These are phyloP conservation scores for Arizona elegans DNA, from an alignment of 2,113 vertebrate species.

Conservation along the genomic window DNA sequence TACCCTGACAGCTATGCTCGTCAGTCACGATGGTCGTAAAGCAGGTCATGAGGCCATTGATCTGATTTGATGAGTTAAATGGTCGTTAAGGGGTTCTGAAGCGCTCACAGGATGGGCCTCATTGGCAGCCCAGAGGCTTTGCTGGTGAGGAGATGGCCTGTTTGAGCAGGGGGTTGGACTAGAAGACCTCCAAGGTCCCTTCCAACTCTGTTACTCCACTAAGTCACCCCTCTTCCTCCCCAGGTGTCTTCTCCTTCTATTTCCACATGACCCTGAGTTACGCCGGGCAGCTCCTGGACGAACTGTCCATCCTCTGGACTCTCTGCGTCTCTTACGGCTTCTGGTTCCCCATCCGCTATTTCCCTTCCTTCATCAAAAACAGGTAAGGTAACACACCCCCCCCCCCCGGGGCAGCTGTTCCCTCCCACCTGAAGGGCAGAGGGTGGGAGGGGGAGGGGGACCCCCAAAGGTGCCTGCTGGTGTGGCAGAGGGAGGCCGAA, in stretches of 20 bases:
- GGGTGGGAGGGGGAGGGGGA: no score
- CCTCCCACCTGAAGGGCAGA: no score
- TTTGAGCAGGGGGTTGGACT: background rate
- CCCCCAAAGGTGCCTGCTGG: background rate
- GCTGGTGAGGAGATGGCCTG: no score
- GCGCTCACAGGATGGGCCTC: no score
- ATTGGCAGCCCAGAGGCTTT: no score
- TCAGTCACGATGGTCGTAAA: background rate
- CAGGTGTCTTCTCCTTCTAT: slow-evolving; percentile 88
- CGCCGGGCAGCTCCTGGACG: slow-evolving; percentile 90
- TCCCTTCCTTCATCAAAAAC: slow-evolving; percentile 80
- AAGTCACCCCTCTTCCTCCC: rapidly evolving
- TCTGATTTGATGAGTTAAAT: background rate
- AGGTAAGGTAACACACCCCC: slow-evolving; percentile 69
- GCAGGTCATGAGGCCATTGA: background rate
- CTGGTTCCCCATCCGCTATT: slow-evolving; percentile 84
- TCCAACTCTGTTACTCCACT: no score
- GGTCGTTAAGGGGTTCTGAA: no score
- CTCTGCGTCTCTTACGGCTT: slow-evolving; percentile 78
- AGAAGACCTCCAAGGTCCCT: background rate
- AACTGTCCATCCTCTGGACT: slow-evolving; percentile 91
- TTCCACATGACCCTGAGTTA: slow-evolving; percentile 97
- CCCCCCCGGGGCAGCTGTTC: rapidly evolving
- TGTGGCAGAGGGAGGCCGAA: no score
- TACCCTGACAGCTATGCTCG: background rate